These are phyloP conservation scores for Leptobrachium ailaonicum DNA, from an alignment of 2,113 vertebrate species.

Conservation along the genomic window DNA sequence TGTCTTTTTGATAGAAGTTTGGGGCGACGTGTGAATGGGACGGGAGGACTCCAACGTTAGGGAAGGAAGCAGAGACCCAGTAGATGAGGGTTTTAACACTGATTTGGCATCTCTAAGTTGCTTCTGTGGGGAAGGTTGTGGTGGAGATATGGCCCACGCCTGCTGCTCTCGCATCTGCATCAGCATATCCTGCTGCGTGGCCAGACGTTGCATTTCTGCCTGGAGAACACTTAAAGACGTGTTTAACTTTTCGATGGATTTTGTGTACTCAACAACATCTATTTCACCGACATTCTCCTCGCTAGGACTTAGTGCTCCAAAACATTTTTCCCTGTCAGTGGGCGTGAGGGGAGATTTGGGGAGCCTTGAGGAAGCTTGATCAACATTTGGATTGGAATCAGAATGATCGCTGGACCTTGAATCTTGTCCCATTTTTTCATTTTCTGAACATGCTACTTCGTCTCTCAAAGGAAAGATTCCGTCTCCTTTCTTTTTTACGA, in stretches of 20 bases:
- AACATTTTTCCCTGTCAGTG: constrained; percentile 67
- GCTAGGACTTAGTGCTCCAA: constrained; percentile 68
- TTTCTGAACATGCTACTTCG: constrained; percentile 74
- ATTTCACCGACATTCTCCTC: constrained; percentile 80
- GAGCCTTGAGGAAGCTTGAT: constrained; percentile 70
- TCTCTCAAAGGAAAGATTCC: constrained; percentile 78
- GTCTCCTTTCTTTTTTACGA: constrained; percentile 90
- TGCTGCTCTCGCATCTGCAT: constrained; percentile 97
- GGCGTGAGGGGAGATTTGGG: constrained; percentile 73
- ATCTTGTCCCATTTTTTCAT: constrained; percentile 67
- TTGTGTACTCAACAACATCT: constrained; percentile 89
- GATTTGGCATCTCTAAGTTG: constrained; percentile 72
- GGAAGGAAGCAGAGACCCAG: constrained; percentile 67
- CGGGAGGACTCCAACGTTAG: constrained; percentile 79
- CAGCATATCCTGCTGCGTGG: constrained; percentile 93
- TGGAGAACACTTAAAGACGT: constrained; percentile 88
- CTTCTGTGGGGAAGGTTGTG: constrained; percentile 85
- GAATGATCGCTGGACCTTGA: constrained; percentile 57
- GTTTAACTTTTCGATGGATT: constrained; percentile 93
- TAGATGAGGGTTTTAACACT: constrained; percentile 73
- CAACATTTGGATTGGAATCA: constrained; percentile 52
- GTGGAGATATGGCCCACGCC: constrained; percentile 85
- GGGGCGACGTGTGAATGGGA: constrained; percentile 81
- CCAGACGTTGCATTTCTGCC: constrained; percentile 92
- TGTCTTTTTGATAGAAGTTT: constrained; percentile 81